These are phyloP conservation scores for Leucozona laternaria DNA, from an alignment of 2,888 invertebrate species.

Conservation along the genomic window DNA sequence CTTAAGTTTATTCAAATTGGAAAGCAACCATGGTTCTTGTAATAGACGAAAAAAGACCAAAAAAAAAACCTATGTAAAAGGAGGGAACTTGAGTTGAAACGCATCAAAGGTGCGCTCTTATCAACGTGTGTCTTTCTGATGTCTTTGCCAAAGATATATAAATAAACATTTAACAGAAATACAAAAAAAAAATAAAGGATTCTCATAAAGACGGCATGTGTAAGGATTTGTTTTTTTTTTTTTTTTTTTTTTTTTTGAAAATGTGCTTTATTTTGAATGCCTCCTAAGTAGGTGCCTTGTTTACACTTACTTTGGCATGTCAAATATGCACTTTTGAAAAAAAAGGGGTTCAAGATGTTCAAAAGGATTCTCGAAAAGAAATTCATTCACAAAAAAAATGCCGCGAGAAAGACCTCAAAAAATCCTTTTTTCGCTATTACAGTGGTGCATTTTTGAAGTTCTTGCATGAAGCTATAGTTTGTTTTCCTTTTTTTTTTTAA, in stretches of 20 bases:
- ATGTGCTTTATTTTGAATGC: too few species aligned
- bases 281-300: too few species aligned
- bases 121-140: not conserved
- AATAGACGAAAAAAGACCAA: not conserved
- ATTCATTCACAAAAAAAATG: not conserved
- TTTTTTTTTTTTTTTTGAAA: not conserved
- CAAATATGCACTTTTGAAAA: slow-evolving; percentile 1
- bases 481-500: not conserved
- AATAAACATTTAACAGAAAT: slow-evolving; percentile 1
- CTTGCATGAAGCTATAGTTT: not conserved
- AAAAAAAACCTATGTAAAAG: not conserved
- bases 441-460: not conserved
- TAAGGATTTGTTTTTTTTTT: not conserved
- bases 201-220: not conserved
- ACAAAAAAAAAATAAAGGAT: not conserved
- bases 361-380: slow-evolving; percentile 6
- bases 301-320: slow-evolving; percentile 22
- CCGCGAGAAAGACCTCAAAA: slow-evolving; percentile 12
- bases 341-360: not conserved
- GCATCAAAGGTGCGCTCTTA: slow-evolving; percentile 15
- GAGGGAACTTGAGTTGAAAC: not conserved
- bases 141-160: not conserved
- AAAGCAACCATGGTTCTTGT: not conserved
- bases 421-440: not conserved
- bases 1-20: not conserved